phyloP scores from a whole-genome alignment of 2,797 vertebrate species.

The Cottoperca gobio region DNA sequence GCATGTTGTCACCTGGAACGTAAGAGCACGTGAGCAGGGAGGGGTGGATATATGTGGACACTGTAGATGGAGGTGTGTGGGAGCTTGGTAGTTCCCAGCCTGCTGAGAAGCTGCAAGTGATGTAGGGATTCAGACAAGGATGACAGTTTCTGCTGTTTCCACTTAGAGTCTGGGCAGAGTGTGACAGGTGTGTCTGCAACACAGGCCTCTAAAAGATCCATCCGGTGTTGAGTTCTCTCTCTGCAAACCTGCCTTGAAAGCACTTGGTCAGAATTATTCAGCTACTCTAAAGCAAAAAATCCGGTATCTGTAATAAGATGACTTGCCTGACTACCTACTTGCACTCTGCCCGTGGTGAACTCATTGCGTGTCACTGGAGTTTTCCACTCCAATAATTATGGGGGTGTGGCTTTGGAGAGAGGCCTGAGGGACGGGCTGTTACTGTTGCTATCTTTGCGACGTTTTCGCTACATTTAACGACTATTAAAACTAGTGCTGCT shows the following conservation, averaged over 20 bases:
- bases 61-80: background rate
- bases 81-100: too few relatives aligned
- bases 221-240: slow-evolving; percentile 14
- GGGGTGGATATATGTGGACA: background rate
- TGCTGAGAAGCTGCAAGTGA: slow-evolving; percentile 21
- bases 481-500: too few relatives aligned
- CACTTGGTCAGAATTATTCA: background rate
- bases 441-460: too few relatives aligned
- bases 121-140: slow-evolving; percentile 40
- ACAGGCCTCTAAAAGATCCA: slow-evolving; percentile 30
- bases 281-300: too few relatives aligned
- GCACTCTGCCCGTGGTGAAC: too few relatives aligned
- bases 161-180: slow-evolving; percentile 36
- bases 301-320: too few relatives aligned
- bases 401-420: too few relatives aligned
- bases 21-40: background rate
- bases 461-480: too few relatives aligned
- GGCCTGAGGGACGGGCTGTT: too few relatives aligned
- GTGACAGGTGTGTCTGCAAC: slow-evolving; percentile 57
- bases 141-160: slow-evolving; percentile 30
- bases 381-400: too few relatives aligned
- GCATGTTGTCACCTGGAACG: slow-evolving; percentile 11
- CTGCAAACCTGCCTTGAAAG: slow-evolving; percentile 20
- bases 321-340: too few relatives aligned
- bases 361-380: too few relatives aligned